Base-by-base conservation (phyloP, 2,113 vertebrate genomes). In the Syngnathoides biaculeatus region DNA sequence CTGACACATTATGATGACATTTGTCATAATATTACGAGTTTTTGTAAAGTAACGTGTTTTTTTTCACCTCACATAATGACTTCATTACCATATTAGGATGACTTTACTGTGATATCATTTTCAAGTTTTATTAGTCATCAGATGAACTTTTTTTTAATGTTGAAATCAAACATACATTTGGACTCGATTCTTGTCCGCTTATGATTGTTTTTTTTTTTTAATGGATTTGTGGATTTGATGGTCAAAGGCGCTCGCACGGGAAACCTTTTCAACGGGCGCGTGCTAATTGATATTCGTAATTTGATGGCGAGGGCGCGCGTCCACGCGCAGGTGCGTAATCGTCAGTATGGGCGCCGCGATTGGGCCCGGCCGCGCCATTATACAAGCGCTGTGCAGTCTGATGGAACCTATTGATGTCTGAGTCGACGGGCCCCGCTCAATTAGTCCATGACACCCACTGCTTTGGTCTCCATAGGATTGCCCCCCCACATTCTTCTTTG, bases 331-430 rank as follows among this genome's bases (percentile, higher is more conserved):
- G 81, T 88, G 85, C 81, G 74, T 83, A 89, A 88, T 89, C 84
- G 87, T 72, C 69, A 63, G 70, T 71, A 83, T 86, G 81, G 76
- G 77, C 79, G 76, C 77, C 77, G 60, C 83, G 86, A 87, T 81
- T 81, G 81, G 80, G 48, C 72, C 63, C 69, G 69, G 63, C 75
- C 60, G 64, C 64, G 79, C 71, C 76, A 82, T 87, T 90, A 89
- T 84, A 81, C 83, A 79, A 69, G 81, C 80, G 81, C 78, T 89
- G 89, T 88, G 84, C 84, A 88, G 84, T 90, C 85, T 89, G 85
- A 90, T 82, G 86, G 87, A 90, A 91, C 83, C 85, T 86, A 88
- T 90, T 90, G 87, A 90, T 87, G 81, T 88, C 64, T 89, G 83
- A 89, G 82, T 80, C 89, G 79, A 89, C 80, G 88, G 77, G 75